Evolutionary conservation across 2,113 vertebrate species (phyloP), one percentile per base, ranked within the genome.

Genomic region (Plecturocebus donacophilus): DNA sequence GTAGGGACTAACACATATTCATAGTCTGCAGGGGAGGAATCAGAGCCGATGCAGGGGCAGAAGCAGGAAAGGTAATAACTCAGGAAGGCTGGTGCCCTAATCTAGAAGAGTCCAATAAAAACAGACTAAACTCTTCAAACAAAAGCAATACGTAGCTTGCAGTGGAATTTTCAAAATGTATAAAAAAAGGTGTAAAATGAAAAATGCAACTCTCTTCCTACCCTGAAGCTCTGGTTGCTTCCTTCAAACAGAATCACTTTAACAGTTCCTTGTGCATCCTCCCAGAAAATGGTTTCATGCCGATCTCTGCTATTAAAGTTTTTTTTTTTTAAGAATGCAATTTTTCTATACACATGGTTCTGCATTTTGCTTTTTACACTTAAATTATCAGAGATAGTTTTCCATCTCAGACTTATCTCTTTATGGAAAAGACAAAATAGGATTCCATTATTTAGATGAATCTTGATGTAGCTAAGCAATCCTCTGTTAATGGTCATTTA

Each of bases 361-460:
- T 94, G 40, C 82, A 84, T 86, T 96, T 95, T 70, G 87, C 93
- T 87, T 96, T 87, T 73, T 70, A 89, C 17, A 32, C 86, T 70
- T 91, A 75, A 66, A 79, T 88, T 54, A 91, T 87, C 80, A 21
- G 49, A 25, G 49, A 10, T 80, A 58, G 49, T 68, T 76, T 95
- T 87, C 56, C 10, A 30, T 58, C 45, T 64, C 85, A 49, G 89
- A 89, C 23, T 75, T 75, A 61, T 7, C 56, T 87, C 56, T 89
- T 42, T 1, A 0, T 38, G 64, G 64, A 64, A 86, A 61, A 95
- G 64, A 82, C 21, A 58, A 89, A 68, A 45, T 10, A 38, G 32
- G 61, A 25, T 21, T 73, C 71, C 23, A 3, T 13, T 9, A 38
- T 25, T 19, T 0, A 38, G 66, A 35, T 7, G 40, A 49, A 49